Evolutionary conservation across 2,888 invertebrate genomes (phyloP), one percentile per base, ranked within the genome.

Genomic region (Schizaphis graminum): DNA sequence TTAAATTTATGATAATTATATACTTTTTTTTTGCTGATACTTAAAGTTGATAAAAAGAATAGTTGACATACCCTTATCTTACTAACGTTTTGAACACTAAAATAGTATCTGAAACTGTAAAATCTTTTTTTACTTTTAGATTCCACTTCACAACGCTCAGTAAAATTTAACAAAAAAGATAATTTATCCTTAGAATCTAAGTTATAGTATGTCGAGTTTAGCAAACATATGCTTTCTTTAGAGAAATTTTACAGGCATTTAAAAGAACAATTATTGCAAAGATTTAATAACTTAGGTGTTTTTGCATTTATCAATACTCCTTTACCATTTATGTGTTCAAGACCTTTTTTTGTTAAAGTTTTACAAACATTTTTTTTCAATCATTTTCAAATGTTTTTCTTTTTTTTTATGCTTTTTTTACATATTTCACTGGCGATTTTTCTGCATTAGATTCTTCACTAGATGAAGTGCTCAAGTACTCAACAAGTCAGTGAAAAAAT

Each of bases 51-150:
- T n/a, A n/a, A n/a, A n/a, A n/a, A n/a, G n/a, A n/a, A n/a, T n/a
- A n/a, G n/a, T n/a, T 67, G n/a, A 67, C 67, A 67, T 67, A 67
- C n/a, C n/a, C n/a, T 67, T 67, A 67, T 67, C n/a, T 67, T 67
- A 67, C n/a, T n/a, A 67, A 28, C 67, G n/a, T 67, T 67, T 67
- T 67, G 11, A 67, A n/a, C n/a, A n/a, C 28, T n/a, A 67, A n/a
- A 67, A 67, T 67, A 67, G 67, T 67, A 67, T n/a, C n/a, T n/a
- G n/a, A n/a, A 35, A 67, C n/a, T n/a, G n/a, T 67, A 67, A n/a
- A 28, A 67, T 67, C n/a, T 67, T 67, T 67, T 67, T 67, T n/a
- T 67, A 67, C 67, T 11, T 67, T 67, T 67, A 67, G n/a, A 67
- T n/a, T 67, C 67, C 28, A 67, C n/a, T 67, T n/a, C n/a, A 67